Evolutionary conservation across 2,113 vertebrate genomes (phyloP).

Genomic region (Vombatus ursinus): DNA sequence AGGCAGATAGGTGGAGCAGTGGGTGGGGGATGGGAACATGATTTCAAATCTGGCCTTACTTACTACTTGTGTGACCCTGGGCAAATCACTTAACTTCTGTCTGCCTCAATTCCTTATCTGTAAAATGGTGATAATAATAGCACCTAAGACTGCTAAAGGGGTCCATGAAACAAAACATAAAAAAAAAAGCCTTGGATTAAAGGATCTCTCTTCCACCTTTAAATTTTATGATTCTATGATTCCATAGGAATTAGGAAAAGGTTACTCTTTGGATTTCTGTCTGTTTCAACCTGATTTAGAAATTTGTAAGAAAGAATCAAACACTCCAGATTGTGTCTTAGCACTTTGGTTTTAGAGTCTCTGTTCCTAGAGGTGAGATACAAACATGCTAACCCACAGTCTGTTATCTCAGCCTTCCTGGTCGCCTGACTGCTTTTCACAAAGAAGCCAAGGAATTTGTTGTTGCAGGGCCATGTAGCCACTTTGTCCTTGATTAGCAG

Average conservation of each 20-base stretch:
- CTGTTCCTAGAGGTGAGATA: neutral
- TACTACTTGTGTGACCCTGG: neutral
- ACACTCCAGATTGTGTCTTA: neutral
- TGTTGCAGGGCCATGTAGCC: neutral
- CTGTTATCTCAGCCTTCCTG: neutral
- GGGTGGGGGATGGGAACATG: neutral
- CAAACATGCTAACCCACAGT: neutral
- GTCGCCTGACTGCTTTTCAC: neutral
- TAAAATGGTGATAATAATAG: neutral
- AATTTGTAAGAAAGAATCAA: neutral
- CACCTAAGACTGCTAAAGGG: neutral
- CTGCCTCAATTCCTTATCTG: neutral
- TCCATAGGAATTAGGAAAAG: neutral
- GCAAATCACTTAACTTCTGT: neutral
- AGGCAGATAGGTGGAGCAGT: neutral
- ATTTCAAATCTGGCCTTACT: neutral
- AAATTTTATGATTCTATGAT: neutral
- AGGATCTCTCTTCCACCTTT: neutral
- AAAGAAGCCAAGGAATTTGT: neutral
- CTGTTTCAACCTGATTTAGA: neutral
- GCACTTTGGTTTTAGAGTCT: neutral
- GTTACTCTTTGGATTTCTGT: neutral
- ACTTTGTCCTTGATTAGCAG: neutral
- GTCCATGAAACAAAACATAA: neutral
- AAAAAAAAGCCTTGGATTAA: neutral